Evolutionary conservation across 1,140 invertebrate genomes (phyloP), one percentile per base, ranked within the genome.

Genomic region (Steinernema khuongi): DNA sequence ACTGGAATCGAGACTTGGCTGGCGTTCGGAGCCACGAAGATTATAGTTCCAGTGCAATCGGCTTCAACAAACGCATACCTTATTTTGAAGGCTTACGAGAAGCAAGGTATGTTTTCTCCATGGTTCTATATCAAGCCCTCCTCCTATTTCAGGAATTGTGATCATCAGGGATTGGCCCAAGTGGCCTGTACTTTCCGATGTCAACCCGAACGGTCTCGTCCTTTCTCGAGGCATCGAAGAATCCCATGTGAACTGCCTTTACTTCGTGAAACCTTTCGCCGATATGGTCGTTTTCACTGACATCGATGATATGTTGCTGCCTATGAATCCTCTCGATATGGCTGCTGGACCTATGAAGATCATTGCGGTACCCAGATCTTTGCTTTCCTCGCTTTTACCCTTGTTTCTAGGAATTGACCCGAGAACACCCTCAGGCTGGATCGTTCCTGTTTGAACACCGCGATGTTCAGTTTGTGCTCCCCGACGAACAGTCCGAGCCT

Each of bases 251-350:
- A 83, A 85, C 44, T 84, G 83, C 73, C 69, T 84, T 18, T 81
- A 85, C 73, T 84, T 84, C 71, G 83, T 75, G 14, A 84, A 84
- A 73, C 80, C 83, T 32, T 84, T 82, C 60, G 79, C 83, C 43
- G 79, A 84, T 31, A 77, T 84, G 73, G 79, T 84, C 31, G 83
- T 79, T 14, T 84, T 84, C 68, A 85, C 83, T n/a, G 83, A 84
- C 67, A 85, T 84, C 68, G 83, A 84, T 43, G 83, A 84, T 68
- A 84, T 84, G 82, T 68, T 84, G 14, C 67, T 84, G 30, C 83
- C 83, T 0, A 26, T 70, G 18, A 78, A 84, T 67, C 83, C 83
- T 19, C 32, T 74, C 17, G 72, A 77, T 44, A 66, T 85, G 0
- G 30, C 71, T 29, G 76, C 80, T 14, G 70, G 71, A 50, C 72